Evolutionary conservation across 2,888 invertebrate genomes (phyloP), one percentile per base, ranked within the genome.

Genomic region (Nematopogon swammerdamellus): DNA sequence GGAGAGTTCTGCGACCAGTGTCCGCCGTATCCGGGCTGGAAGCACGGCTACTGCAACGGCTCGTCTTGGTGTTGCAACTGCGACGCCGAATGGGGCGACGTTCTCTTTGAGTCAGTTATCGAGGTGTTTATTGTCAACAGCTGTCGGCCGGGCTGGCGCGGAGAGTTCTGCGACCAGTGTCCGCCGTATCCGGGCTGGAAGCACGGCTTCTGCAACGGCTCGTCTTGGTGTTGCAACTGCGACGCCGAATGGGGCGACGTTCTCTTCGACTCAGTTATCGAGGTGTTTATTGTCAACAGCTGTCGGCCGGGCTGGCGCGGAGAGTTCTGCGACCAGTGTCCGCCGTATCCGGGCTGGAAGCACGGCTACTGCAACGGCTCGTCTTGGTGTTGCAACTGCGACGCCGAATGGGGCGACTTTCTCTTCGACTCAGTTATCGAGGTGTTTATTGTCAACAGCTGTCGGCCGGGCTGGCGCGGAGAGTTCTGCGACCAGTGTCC

Each of bases 221-320:
- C 85, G 54, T 89, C 91, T 42, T 92, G 90, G 89, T 87, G 92
- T 64, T 95, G 94, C 74, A 89, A 89, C 61, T 95, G 95, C 72
- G 87, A 91, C 64, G 91, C 92, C 59, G 94, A 94, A 62, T 95
- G 94, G 94, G 94, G 94, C 57, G 95, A 94, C 53, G 88, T 93
- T 57, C 85, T 92, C 59, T 95, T 94, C 76, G 93, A 94, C 76
- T 92, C 92, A 85, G 85, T 85, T 85, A 72, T 5, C n/a, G n/a
- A n/a, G n/a, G 18, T 45, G 4, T 17, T 14, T 17, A n/a, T 45
- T 18, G 72, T 18, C n/a, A n/a, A n/a, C 63, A 92, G 91, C 67
- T 95, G 94, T 68, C 85, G 88, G 49, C 82, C 85, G 48, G 94
- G 94, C 36, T 95, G 91, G 91, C 81, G 87, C 51, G 94, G 94